Evolutionary conservation across 1,140 invertebrate species (phyloP), one percentile per base, ranked within the genome.

Genomic region (Apis dorsata): DNA sequence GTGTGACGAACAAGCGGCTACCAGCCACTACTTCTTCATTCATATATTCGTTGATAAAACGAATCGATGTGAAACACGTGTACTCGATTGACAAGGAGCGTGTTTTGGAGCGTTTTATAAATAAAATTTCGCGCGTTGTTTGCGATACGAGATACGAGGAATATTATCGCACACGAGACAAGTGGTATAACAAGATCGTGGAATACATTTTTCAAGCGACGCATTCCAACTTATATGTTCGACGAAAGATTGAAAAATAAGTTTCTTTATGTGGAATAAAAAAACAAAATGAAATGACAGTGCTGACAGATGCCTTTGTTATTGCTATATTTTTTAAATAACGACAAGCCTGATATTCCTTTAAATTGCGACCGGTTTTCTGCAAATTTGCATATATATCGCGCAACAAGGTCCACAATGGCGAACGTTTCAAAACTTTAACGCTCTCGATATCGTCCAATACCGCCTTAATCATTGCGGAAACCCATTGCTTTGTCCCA

Each of bases 331-430:
- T 81, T 77, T 71, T 71, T 66, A 66, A 81, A 87, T 87, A 87
- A 87, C 71, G 72, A 53, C 62, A 63, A 62, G 4, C 15, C n/a
- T 17, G 63, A 51, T 28, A 17, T 15, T 60, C 73, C 79, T 68
- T 24, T 79, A 88, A 84, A 86, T 80, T 62, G 75, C 75, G 77
- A 70, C 71, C 76, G 75, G 73, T 84, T 89, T 74, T 81, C 85
- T 79, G 85, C 15, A 77, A 84, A 89, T 88, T 89, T 89, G 70
- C 87, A 89, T 88, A 89, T 44, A 44, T 66, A 88, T 88, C 79
- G 78, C 72, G 60, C 49, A 24, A 66, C 76, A 75, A 76, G 81
- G 68, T 2, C 28, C 28, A 34, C 59, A 68, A 71, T 72, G n/a
- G 28, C 13, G 28, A 49, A 19, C 2, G 15, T 44, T 44, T 44